These are phyloP conservation scores for Lycaon pictus DNA, from an alignment of 2,113 vertebrate genomes.

Conservation along the genomic window DNA sequence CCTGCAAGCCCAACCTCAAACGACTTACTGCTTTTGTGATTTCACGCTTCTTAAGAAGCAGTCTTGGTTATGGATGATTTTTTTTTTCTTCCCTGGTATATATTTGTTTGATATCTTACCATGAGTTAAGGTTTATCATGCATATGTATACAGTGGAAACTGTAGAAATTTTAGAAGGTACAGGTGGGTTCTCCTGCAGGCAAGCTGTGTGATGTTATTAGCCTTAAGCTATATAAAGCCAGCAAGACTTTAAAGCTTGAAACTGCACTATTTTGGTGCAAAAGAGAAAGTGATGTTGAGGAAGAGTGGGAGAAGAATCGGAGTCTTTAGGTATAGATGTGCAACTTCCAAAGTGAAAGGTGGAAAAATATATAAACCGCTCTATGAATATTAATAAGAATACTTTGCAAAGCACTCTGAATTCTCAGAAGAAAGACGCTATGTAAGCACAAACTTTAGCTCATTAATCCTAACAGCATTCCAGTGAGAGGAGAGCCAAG, in stretches of 20 bases:
- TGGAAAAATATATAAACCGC: constrained; percentile 68
- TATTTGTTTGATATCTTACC: constrained; percentile 55
- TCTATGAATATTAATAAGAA: constrained; percentile 79
- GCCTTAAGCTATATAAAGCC: constrained; percentile 67
- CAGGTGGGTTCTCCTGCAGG: constrained; percentile 75
- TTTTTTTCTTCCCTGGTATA: neutral
- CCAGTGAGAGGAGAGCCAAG: constrained; percentile 56
- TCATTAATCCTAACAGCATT: constrained; percentile 74
- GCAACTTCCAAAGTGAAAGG: constrained; percentile 68
- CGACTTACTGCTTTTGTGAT: neutral
- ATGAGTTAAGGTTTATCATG: constrained; percentile 69
- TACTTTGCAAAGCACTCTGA: constrained; percentile 73
- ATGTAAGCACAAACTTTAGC: constrained; percentile 73
- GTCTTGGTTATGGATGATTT: constrained; percentile 13
- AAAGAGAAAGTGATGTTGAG: constrained; percentile 50
- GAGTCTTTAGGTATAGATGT: constrained; percentile 48
- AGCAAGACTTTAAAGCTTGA: constrained; percentile 47
- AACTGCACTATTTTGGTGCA: constrained; percentile 56
- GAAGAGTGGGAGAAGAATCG: constrained; percentile 49
- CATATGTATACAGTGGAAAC: constrained; percentile 73
- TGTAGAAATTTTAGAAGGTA: constrained; percentile 72
- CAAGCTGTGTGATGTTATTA: constrained; percentile 68
- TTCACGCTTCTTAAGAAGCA: constrained; percentile 21
- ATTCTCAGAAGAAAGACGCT: constrained; percentile 74
- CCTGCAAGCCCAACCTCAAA: neutral